phyloP scores from a whole-genome alignment of 2,888 invertebrate species.

The Latrodectus hesperus region DNA sequence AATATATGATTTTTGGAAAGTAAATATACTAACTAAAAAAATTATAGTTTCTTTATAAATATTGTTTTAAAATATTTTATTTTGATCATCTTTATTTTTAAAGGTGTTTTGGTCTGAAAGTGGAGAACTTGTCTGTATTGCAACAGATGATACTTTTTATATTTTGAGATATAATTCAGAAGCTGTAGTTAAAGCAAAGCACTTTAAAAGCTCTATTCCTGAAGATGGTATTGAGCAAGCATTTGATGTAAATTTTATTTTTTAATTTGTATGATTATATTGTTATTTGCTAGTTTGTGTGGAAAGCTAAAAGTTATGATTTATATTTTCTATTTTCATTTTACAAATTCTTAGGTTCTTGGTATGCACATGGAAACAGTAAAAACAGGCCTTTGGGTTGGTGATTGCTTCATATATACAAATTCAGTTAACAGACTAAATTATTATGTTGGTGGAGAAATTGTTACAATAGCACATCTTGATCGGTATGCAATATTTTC shows the following conservation, averaged over 20 bases:
- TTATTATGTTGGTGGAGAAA: slow-evolving; percentile 99
- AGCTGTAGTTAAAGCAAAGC: slow-evolving; percentile 84
- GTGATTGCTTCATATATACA: slow-evolving; percentile 99
- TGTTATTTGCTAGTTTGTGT: not conserved
- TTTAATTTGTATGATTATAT: not conserved
- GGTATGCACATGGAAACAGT: slow-evolving; percentile 93
- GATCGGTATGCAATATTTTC: slow-evolving; percentile 79
- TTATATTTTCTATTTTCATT: not conserved
- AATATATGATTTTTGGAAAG: no score
- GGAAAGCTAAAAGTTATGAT: not conserved
- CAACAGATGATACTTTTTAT: slow-evolving; percentile 96
- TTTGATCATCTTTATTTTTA: slow-evolving; percentile 28
- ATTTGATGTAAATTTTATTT: slow-evolving; percentile 83
- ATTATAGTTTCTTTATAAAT: no score
- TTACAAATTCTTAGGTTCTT: slow-evolving; percentile 79
- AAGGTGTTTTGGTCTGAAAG: slow-evolving; percentile 95
- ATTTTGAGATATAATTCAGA: slow-evolving; percentile 91
- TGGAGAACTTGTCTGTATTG: slow-evolving; percentile 93
- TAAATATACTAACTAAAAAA: no score
- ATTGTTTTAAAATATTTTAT: no score
- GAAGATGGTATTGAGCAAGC: slow-evolving; percentile 97
- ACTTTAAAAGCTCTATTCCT: slow-evolving; percentile 85
- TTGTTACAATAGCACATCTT: slow-evolving; percentile 97
- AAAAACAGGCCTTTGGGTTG: slow-evolving; percentile 96
- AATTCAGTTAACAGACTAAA: slow-evolving; percentile 97